Conservation (phyloP, 2,888 invertebrate species). For the Trypoxylon attenuatum region DNA sequence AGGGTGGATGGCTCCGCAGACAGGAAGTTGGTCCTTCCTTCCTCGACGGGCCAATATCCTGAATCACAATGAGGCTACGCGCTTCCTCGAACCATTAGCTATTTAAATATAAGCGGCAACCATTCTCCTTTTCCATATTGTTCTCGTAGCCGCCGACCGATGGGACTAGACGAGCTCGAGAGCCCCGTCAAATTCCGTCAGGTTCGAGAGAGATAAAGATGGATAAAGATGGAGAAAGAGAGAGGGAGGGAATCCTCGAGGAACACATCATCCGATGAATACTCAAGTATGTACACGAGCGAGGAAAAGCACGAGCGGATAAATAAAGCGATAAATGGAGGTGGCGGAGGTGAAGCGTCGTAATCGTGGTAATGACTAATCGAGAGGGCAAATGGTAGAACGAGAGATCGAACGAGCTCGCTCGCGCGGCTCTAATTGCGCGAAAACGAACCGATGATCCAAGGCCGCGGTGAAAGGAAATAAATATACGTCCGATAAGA, state of each 20-base stretch:
- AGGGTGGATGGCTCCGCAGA: constrained; percentile 45
- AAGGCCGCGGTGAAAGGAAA: constrained; percentile 11
- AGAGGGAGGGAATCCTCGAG: not conserved
- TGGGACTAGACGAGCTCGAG: not conserved
- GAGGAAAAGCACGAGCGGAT: not conserved
- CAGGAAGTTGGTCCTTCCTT: constrained; percentile 63
- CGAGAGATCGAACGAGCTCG: not conserved
- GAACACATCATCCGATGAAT: too few relatives aligned
- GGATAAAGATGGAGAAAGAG: not conserved
- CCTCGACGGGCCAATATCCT: constrained; percentile 67
- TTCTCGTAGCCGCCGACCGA: constrained; percentile 11
- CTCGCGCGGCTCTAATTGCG: constrained; percentile 2
- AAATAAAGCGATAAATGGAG: constrained; percentile 7
- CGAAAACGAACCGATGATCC: constrained; percentile 4
- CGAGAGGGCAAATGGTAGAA: not conserved
- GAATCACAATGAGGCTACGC: constrained; percentile 67
- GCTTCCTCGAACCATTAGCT: constrained; percentile 60
- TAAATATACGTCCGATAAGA: constrained; percentile 7
- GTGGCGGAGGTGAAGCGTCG: not conserved
- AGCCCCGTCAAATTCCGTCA: not conserved
- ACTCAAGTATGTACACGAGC: not conserved
- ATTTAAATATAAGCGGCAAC: constrained; percentile 61
- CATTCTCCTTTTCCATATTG: constrained; percentile 33
- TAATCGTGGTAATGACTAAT: not conserved
- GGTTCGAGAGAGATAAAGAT: not conserved